These are phyloP conservation scores for Odontophorus gujanensis DNA, from an alignment of 2,113 vertebrate genomes.

Conservation along the genomic window DNA sequence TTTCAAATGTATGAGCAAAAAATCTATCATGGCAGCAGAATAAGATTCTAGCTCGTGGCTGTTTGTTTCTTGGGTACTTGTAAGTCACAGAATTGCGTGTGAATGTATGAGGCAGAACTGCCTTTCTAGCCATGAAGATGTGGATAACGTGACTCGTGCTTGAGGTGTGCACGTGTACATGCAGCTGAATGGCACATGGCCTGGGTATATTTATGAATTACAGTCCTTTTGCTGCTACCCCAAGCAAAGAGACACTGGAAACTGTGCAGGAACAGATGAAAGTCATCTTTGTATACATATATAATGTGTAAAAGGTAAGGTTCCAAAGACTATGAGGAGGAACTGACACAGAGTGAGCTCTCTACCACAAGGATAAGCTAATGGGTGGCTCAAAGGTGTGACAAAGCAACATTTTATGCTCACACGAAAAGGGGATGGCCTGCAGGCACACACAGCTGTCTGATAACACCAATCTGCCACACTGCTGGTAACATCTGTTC, in stretches of 20 bases:
- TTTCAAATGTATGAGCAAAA: neutral
- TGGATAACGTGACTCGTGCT: neutral
- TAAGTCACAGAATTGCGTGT: neutral
- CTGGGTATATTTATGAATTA: neutral
- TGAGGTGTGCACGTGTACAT: neutral
- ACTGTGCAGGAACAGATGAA: neutral
- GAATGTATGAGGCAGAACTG: rapidly evolving
- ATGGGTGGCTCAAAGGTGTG: neutral
- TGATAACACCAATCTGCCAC: neutral
- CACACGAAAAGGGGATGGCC: neutral
- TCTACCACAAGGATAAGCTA: neutral
- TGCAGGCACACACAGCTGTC: neutral
- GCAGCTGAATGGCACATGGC: neutral
- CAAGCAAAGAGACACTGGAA: neutral
- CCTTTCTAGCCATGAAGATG: rapidly evolving
- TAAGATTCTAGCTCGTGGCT: neutral
- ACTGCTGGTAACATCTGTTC: neutral
- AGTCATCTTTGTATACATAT: neutral
- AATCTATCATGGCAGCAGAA: neutral
- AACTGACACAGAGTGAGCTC: neutral
- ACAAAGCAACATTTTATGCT: conserved; percentile 5
- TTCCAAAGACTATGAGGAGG: neutral
- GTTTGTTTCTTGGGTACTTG: neutral
- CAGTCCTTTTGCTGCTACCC: neutral
- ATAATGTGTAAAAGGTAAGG: neutral